Evolutionary conservation across 2,113 vertebrate genomes (phyloP), one percentile per base, ranked within the genome.

Genomic region (Castor canadensis): DNA sequence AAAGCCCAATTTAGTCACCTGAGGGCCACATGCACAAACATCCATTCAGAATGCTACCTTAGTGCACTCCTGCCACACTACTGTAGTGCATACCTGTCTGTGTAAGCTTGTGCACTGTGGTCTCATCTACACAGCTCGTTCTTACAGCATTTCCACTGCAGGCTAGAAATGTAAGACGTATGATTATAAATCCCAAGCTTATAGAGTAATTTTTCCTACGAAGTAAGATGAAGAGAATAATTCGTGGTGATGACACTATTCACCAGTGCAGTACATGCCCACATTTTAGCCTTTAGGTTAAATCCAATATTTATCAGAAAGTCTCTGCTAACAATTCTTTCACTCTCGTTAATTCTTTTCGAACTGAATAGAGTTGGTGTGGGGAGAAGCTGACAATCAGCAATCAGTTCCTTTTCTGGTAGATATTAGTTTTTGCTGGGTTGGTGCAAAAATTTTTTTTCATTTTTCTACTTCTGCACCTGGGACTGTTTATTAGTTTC

Each of bases 401-500:
- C 13, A 66, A 73, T 60, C 82, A 76, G 28, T 71, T 62, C 32
- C 47, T 6, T 89, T 91, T 69, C 66, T 73, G 56, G 12, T 76
- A 95, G 72, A 92, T 91, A 73, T 17, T 91, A 87, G 86, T 87
- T 84, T 95, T 73, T 87, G 58, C 66, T 83, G 13, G 24, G 40
- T 76, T 87, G 83, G 16, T 30, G 35, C 35, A 85, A 77, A 60
- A 38, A 35, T 40, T 64, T 43, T 81, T 86, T 73, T 76, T 72
- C 62, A 82, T 84, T 80, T 91, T 91, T 87, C 91, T 81, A 32
- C 32, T 38, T 38, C 64, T 94, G 83, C 66, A 92, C 87, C 89
- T 94, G 83, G 60, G 94, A 92, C 89, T 96, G 64, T 79, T 96
- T 97, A 95, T 96, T 97, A 94, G 94, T 97, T 98, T 97, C 89